A percentile compares a stretch with the other conserved stretches of the same genome.
Evolutionary conservation across 1,140 invertebrate genomes (phyloP).

Genomic region (Neodiprion virginianus): DNA sequence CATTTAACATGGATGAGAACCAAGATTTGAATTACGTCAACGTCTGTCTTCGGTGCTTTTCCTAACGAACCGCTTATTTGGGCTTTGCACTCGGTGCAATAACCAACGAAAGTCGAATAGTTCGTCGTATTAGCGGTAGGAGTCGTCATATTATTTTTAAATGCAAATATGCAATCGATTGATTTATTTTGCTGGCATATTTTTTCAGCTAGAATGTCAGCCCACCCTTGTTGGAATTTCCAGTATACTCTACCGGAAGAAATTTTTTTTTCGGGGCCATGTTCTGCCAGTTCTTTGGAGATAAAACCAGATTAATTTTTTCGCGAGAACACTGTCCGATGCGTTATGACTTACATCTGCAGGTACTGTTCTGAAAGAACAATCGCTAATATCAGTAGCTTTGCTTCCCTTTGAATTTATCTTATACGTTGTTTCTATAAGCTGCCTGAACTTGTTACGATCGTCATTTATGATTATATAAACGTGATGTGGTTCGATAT

Average conservation of each 20-base stretch:
- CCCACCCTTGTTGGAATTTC: slow-evolving; percentile 22
- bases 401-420: background rate
- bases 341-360: background rate
- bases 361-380: background rate
- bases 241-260: slow-evolving; percentile 17
- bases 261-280: slow-evolving; percentile 18
- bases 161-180: too few relatives aligned
- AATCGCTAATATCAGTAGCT: background rate
- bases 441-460: slow-evolving; percentile 3
- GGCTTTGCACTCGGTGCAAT: slow-evolving; percentile 19
- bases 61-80: slow-evolving; percentile 7
- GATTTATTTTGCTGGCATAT: too few relatives aligned
- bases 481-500: background rate
- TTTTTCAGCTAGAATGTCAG: slow-evolving; percentile 11
- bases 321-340: background rate
- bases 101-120: background rate
- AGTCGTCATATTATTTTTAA: too few relatives aligned
- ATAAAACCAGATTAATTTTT: slow-evolving; percentile 2
- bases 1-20: too few relatives aligned
- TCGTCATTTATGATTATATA: background rate
- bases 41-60: slow-evolving; percentile 10
- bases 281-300: background rate
- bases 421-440: background rate
- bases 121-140: too few relatives aligned
- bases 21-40: slow-evolving; percentile 16